These are phyloP conservation scores for Aulostomus chinensis DNA, from an alignment of 2,797 vertebrate genomes.

Conservation along the genomic window DNA sequence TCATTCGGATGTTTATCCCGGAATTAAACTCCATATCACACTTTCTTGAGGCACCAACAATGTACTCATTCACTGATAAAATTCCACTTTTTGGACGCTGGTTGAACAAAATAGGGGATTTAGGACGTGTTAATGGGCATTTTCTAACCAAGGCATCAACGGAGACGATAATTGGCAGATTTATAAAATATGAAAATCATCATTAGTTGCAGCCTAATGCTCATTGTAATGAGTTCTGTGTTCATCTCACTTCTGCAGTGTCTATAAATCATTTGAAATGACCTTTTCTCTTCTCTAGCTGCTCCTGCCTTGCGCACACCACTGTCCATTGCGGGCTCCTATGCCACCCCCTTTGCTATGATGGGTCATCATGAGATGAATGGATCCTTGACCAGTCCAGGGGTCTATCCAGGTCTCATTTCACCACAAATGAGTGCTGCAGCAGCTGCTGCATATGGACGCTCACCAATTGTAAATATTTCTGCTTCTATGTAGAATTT, in stretches of 20 bases:
- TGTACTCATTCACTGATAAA: too few relatives aligned
- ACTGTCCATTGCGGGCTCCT: conserved; percentile 88
- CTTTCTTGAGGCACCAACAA: too few relatives aligned
- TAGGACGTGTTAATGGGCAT: neutral
- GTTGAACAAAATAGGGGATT: neutral
- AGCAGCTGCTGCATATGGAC: conserved; percentile 88
- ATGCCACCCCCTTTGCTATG: conserved; percentile 92
- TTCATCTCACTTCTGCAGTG: neutral
- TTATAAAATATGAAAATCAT: neutral
- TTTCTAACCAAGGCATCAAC: neutral
- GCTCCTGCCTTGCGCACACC: conserved; percentile 91
- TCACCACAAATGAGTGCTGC: conserved; percentile 94
- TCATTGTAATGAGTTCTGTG: neutral
- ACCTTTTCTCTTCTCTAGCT: conserved; percentile 31
- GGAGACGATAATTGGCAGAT: neutral
- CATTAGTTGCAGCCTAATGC: neutral
- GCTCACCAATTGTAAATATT: conserved; percentile 88
- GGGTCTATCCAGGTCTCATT: conserved; percentile 90
- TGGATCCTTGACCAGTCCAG: conserved; percentile 89
- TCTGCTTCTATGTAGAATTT: neutral
- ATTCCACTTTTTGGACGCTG: too few relatives aligned
- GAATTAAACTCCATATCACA: too few relatives aligned
- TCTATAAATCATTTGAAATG: neutral
- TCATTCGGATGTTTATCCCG: too few relatives aligned
- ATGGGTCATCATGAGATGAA: conserved; percentile 98